Evolutionary conservation across 2,888 invertebrate species (phyloP).

Genomic region (Papilio gigon): DNA sequence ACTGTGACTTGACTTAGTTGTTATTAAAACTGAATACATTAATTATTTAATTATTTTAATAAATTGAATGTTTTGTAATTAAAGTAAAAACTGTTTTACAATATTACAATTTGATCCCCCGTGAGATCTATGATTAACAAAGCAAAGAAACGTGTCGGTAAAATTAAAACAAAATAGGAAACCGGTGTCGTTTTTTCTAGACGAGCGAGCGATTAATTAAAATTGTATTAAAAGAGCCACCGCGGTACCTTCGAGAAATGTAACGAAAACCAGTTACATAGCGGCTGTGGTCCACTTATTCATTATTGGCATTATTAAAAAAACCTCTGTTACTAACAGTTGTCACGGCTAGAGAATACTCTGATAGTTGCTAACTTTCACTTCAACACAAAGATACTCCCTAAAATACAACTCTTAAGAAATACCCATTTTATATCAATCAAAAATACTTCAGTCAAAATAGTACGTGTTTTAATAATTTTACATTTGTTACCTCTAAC

Average conservation of each 20-base stretch:
- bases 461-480: too few relatives aligned
- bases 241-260: constrained; percentile 13
- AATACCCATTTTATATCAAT: too few relatives aligned
- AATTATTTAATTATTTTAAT: too few relatives aligned
- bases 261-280: constrained; percentile 7
- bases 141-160: neutral
- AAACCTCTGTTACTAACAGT: neutral
- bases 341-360: neutral
- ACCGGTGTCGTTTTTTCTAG: neutral
- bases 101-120: too few relatives aligned
- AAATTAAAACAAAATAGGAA: neutral
- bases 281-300: neutral
- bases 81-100: too few relatives aligned
- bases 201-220: constrained; percentile 1
- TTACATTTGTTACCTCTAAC: too few relatives aligned
- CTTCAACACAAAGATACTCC: too few relatives aligned
- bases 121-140: neutral
- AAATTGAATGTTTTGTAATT: too few relatives aligned
- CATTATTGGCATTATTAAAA: neutral
- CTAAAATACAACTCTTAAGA: too few relatives aligned
- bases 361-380: neutral
- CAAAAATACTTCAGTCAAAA: too few relatives aligned
- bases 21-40: too few relatives aligned
- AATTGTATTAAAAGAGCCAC: neutral
- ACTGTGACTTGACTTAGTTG: too few relatives aligned